Percentiles rank a stretch among this genome's conserved stretches.
phyloP scores from a whole-genome alignment of 2,888 invertebrate genomes.

The Branchipolynoe longqiensis region DNA sequence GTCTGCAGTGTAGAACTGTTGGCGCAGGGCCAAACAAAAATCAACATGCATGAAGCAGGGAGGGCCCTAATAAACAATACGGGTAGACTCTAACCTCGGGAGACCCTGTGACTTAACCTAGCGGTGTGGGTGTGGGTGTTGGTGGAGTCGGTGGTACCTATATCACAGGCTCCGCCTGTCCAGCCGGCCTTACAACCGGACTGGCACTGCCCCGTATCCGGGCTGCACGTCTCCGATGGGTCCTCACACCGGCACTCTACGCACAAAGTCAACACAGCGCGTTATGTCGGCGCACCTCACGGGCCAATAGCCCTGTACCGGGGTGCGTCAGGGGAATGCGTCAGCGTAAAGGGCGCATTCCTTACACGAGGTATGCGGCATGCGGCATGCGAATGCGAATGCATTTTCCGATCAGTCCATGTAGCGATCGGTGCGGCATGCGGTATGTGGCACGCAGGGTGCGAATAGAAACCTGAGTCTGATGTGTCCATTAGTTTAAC shows the following conservation, averaged over 20 bases:
- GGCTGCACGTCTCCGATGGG: slow-evolving; percentile 73
- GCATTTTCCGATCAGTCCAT: no score
- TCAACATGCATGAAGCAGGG: no score
- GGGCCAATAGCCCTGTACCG: not conserved
- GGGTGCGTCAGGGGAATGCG: not conserved
- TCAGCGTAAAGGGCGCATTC: not conserved
- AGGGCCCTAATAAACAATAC: no score
- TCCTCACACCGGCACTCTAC: slow-evolving; percentile 77
- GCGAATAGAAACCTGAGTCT: no score
- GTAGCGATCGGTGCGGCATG: no score
- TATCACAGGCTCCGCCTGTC: slow-evolving; percentile 76
- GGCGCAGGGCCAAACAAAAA: no score
- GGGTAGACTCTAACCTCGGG: slow-evolving; percentile 24
- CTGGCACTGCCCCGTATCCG: slow-evolving; percentile 74
- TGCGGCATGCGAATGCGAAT: no score
- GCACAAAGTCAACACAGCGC: slow-evolving; percentile 43
- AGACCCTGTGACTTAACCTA: slow-evolving; percentile 14
- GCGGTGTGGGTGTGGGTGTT: not conserved
- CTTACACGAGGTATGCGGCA: no score
- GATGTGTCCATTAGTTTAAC: no score
- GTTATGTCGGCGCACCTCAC: not conserved
- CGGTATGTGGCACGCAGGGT: no score
- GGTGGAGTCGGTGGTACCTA: slow-evolving; percentile 67
- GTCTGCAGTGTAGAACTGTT: no score
- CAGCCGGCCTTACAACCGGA: slow-evolving; percentile 75